Evolutionary conservation across 2,888 invertebrate species (phyloP), one percentile per base, ranked within the genome.

Genomic region (Pomacea canaliculata): DNA sequence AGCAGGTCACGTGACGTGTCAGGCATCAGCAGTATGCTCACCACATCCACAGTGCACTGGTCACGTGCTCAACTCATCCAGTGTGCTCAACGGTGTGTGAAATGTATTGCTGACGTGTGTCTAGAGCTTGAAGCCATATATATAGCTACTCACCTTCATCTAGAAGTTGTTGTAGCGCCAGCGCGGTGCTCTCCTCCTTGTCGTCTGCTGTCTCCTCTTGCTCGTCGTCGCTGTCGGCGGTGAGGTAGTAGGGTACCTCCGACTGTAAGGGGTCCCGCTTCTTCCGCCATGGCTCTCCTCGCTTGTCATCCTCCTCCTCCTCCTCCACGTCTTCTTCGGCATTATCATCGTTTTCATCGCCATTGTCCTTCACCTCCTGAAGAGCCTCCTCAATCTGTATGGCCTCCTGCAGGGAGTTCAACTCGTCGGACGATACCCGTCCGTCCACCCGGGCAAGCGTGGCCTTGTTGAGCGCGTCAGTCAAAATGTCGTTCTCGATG

Each of bases 401-500:
- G 56, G 82, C 82, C n/a, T 80, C 70, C 59, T 79, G 71, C 18
- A 82, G 69, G 46, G 80, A 73, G 16, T 66, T 59, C 46, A 79
- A 78, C 78, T 82, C 82, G 66, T 70, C 67, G 3, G 71, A 56
- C 13, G 77, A 73, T n/a, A 80, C 83, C 9, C 78, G 76, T 9
- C 78, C 84, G n/a, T 83, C 78, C 37, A 82, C 67, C 70, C 86
- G 87, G 16, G 84, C 81, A 12, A 86, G 71, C 1, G 87, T 85
- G 1, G 87, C 85, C 66, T 83, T 83, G 71, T 86, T 85, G 23
- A 87, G 71, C 13, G 86, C 86, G 56, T 84, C 82, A 10, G 87
- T 85, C 18, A 87, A 79, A 48, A 79, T 82, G 66, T 87, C 87
- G 69, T 86, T 87, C 81, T 87, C 87, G 59, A 84, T 78, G 73